Evolutionary conservation across 2,797 vertebrate genomes (phyloP), one percentile per base, ranked within the genome.

Genomic region (Ibycter americanus): DNA sequence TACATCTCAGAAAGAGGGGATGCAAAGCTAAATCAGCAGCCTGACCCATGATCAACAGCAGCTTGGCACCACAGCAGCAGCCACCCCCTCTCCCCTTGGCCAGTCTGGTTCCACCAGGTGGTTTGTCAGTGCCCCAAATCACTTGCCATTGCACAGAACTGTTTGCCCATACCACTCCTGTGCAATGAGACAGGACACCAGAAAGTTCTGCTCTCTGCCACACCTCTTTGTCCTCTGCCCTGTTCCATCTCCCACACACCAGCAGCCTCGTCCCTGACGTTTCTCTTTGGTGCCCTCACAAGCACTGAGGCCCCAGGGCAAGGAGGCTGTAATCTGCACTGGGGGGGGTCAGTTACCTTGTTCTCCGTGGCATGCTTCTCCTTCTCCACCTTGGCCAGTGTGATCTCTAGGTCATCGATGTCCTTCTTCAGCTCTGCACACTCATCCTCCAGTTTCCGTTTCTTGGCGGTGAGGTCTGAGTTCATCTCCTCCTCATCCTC

Each of bases 401-500:
- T 99, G 96, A 99, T 97, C 97, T 99, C 99, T 61, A 99, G 97
- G 88, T 99, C 99, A 18, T 99, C 99, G 0, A 99, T 99, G 97
- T 99, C 99, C 92, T 99, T 99, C 97, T 99, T 99, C 85, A 99
- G 98, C 96, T 99, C 99, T 0, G 99, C 97, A 61, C 99, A 99
- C 92, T 99, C 99, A 3, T 99, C 99, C 87, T 99, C 99, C 92
- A 99, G 98, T 95, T 99, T 99, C 63, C 98, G 98, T 66, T 98
- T 99, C 97, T 99, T 99, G 68, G 98, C 98, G 0, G 99, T 98
- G 95, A 99, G 81, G 36, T 98, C 99, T 0, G 99, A 96, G 4
- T 97, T 99, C 96, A 99, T 98, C 97, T 99, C 99, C 92, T 99
- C 99, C 92, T 99, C 99, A 0, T 99, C 99, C 96, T 99, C 99